Evolutionary conservation across 2,113 vertebrate genomes (phyloP), one percentile per base, ranked within the genome.

Genomic region (Rhinichthys klamathensis): DNA sequence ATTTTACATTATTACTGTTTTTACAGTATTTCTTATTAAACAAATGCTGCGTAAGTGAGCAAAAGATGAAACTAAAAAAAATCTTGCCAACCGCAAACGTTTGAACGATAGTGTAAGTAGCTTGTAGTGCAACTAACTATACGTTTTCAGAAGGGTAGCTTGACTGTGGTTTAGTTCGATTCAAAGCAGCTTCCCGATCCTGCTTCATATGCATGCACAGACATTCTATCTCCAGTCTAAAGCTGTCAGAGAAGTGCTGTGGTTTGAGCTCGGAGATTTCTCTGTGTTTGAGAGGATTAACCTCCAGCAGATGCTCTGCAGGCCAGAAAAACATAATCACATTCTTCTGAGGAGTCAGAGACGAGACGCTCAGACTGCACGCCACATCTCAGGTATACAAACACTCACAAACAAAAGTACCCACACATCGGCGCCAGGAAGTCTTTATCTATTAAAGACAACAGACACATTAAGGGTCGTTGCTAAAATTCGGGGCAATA

Each of bases 251-350:
- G 5, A 35, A 78, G 75, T 78, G 75, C 51, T 78, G 30, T 38
- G 75, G 75, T 38, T 77, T 56, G 75, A 78, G 30, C 18, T n/a
- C 41, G 16, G 72, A 58, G 75, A 78, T 56, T 8, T 78, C 41
- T 49, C 41, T 49, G 51, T 58, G 51, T 78, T 78, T 78, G 75
- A 78, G 51, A 35, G 54, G 51, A 78, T 78, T 78, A 58, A 38
- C 51, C 51, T 78, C 75, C 21, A 38, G 51, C 75, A 78, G 75
- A 77, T 5, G 10, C 51, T 77, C 18, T 38, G 51, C 27, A 38
- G 49, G 49, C 75, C 75, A 58, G 51, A 78, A 78, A 78, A 78
- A 78, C 75, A 77, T 72, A 74, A 78, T 56, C 51, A 38, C 30
- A 38, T 78, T 3, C 21, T n/a, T 35, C 51, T 58, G 16, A 30